Base-by-base conservation (phyloP, 1,140 invertebrate genomes). In the Fopius arisanus region DNA sequence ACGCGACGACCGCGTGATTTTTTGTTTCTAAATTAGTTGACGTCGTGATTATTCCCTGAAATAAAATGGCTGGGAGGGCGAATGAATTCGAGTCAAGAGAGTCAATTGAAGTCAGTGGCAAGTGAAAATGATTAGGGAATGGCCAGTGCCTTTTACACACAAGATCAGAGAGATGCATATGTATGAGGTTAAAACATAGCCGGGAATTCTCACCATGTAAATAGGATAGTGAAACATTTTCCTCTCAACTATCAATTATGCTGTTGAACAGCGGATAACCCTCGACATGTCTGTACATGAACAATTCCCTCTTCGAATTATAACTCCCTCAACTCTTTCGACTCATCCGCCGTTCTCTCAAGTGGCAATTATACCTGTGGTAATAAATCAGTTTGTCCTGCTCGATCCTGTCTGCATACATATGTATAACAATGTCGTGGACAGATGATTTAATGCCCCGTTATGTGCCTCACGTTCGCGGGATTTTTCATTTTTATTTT, bases 321-420 rank as follows among this genome's bases (percentile, higher is more conserved):
- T 28, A 59, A 19, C 54, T 59, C 54, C 54, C 54, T 21, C 21
- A 28, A 62, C 26, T 33, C 26, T 65, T 65, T 33, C 28, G 2
- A 65, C 28, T 65, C 54, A 59, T 59, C 26, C 54, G 54, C 16
- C 54, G 26, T 59, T 59, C 54, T 59, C 54, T 59, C 54, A 59
- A 59, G 54, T 59, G 54, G 54, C 54, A 59, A 59, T 59, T 59
- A 59, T 59, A 59, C 23, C 54, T 59, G 19, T 26, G 54, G 54
- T 59, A 59, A 26, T 59, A 59, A 59, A 59, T 59, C 54, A 59
- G 54, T 59, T 59, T 59, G 54, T 59, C 54, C 54, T 59, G 54
- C 3, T 59, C 19, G 54, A 28, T 59, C 10, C 54, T 59, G n/a
- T 3, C 3, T 14, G 23, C 10, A 59, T 28, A 59, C 54, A 59